Evolutionary conservation across 2,888 invertebrate genomes (phyloP).

Genomic region (Caenorhabditis sinica): DNA sequence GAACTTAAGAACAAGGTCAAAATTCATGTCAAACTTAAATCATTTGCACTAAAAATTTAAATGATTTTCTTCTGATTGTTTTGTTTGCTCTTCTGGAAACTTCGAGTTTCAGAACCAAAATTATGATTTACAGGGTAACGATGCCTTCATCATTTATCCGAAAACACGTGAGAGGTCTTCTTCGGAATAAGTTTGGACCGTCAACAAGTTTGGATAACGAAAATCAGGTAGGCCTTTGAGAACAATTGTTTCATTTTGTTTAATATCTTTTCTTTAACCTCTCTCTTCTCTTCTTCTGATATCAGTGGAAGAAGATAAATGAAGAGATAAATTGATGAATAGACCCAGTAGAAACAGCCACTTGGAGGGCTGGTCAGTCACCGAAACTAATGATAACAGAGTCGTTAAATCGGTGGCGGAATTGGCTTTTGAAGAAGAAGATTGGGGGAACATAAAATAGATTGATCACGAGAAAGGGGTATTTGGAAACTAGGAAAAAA

Average conservation of each 20-base stretch:
- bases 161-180: slow-evolving; percentile 78
- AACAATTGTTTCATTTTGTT: slow-evolving; percentile 31
- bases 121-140: slow-evolving; percentile 34
- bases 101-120: not conserved
- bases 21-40: not conserved
- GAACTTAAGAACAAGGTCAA: slow-evolving; percentile 2
- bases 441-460: slow-evolving; percentile 9
- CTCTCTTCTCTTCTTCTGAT: not conserved
- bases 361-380: slow-evolving; percentile 21
- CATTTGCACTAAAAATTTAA: not conserved
- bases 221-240: slow-evolving; percentile 35
- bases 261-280: not conserved
- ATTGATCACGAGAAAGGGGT: not conserved
- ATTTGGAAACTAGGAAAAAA: not conserved
- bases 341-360: slow-evolving; percentile 36
- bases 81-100: not conserved
- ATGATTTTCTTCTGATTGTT: not conserved
- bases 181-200: slow-evolving; percentile 77
- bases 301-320: slow-evolving; percentile 47
- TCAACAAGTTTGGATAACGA: slow-evolving; percentile 68
- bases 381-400: slow-evolving; percentile 46
- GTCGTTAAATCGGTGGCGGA: slow-evolving; percentile 34
- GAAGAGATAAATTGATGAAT: slow-evolving; percentile 63
- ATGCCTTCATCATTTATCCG: slow-evolving; percentile 77
- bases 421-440: slow-evolving; percentile 28